Evolutionary conservation across 1,140 invertebrate genomes (phyloP).

Genomic region (Drosophila varians): DNA sequence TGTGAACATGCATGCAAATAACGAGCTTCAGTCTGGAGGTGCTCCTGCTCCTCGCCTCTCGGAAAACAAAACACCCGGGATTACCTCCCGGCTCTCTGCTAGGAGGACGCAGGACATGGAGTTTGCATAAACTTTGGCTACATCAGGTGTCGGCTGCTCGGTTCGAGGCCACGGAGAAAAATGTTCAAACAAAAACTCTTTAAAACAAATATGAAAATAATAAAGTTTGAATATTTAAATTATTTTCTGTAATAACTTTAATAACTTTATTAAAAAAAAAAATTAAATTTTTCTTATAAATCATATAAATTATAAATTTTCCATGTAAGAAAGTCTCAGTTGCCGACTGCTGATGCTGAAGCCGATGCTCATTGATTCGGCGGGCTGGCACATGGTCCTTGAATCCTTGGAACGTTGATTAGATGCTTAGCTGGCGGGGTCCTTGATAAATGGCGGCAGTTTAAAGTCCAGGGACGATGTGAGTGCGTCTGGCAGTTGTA

Average conservation of each 20-base stretch:
- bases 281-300: too few species aligned
- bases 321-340: conserved; percentile 50
- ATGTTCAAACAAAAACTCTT: background rate
- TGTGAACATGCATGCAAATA: conserved; percentile 71
- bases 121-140: conserved; percentile 1
- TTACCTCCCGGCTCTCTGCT: background rate
- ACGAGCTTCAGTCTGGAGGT: conserved; percentile 23
- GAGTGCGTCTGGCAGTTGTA: conserved; percentile 54
- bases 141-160: background rate
- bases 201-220: too few species aligned
- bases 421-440: conserved; percentile 58
- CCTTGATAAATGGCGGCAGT: conserved; percentile 68
- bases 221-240: too few species aligned
- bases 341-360: conserved; percentile 36
- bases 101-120: background rate
- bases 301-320: background rate
- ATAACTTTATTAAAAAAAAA: too few species aligned
- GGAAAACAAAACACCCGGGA: background rate
- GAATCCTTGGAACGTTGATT: conserved; percentile 55
- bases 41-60: conserved; percentile 3
- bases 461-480: conserved; percentile 25
- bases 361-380: conserved; percentile 71
- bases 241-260: too few species aligned
- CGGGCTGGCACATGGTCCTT: conserved; percentile 60
- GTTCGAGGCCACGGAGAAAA: background rate